Conservation (phyloP, 2,797 vertebrate genomes). For the Anolis apletophallus region DNA sequence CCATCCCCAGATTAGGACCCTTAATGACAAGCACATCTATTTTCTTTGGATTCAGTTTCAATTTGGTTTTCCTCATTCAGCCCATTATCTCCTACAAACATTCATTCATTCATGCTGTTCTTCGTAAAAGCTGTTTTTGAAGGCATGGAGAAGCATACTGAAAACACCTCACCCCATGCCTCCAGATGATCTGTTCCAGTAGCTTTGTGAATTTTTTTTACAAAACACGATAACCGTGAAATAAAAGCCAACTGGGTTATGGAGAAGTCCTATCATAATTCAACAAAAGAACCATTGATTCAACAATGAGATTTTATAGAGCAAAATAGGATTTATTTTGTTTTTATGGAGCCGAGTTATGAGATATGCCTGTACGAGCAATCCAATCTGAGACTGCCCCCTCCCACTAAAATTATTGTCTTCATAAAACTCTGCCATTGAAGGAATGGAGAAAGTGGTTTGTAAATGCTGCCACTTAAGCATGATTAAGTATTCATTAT, state of each 20-base stretch:
- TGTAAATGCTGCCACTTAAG: background rate
- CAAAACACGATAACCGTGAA: background rate
- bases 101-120: too few species aligned
- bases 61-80: too few species aligned
- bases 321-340: constrained; percentile 2
- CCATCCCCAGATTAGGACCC: too few species aligned
- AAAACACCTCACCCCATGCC: too few species aligned
- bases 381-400: background rate
- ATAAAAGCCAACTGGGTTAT: background rate
- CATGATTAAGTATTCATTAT: background rate
- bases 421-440: background rate
- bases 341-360: background rate
- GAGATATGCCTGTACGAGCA: background rate
- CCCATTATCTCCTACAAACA: too few species aligned
- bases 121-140: too few species aligned
- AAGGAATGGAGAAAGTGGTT: background rate
- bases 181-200: too few species aligned
- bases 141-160: too few species aligned
- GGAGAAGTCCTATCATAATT: background rate
- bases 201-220: too few species aligned
- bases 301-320: background rate
- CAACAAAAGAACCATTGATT: constrained; percentile 20
- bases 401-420: background rate
- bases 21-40: too few species aligned
- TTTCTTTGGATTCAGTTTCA: too few species aligned